phyloP scores from a whole-genome alignment of 2,797 vertebrate genomes.

The Anableps anableps region DNA sequence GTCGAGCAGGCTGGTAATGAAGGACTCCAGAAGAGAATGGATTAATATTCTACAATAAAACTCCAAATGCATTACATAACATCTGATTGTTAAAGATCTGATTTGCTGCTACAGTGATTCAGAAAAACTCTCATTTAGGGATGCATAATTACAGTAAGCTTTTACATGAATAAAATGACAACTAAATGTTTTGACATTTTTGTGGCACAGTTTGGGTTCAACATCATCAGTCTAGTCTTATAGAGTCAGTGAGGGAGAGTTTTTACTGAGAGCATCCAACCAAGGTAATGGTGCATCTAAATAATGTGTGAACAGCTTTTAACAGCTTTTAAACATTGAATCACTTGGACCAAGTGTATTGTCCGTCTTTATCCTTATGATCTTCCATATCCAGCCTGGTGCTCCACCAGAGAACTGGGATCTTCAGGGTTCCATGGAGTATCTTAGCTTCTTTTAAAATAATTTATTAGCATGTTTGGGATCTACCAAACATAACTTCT shows the following conservation, averaged over 20 bases:
- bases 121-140: neutral
- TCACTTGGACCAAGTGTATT: neutral
- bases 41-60: neutral
- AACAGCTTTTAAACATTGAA: neutral
- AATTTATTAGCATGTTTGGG: neutral
- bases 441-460: neutral
- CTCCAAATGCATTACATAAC: neutral
- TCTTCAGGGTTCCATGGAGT: neutral
- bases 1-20: constrained; percentile 13
- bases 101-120: neutral
- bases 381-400: neutral
- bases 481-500: neutral
- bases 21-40: neutral
- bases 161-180: neutral
- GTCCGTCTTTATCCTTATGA: too few species aligned
- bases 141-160: neutral
- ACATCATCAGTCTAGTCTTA: neutral
- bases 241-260: neutral
- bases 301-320: neutral
- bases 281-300: neutral
- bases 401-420: neutral
- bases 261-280: neutral
- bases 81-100: neutral
- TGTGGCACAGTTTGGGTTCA: neutral
- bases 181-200: neutral